Conservation (phyloP, 2,797 vertebrate species). For the Hybognathus amarus region DNA sequence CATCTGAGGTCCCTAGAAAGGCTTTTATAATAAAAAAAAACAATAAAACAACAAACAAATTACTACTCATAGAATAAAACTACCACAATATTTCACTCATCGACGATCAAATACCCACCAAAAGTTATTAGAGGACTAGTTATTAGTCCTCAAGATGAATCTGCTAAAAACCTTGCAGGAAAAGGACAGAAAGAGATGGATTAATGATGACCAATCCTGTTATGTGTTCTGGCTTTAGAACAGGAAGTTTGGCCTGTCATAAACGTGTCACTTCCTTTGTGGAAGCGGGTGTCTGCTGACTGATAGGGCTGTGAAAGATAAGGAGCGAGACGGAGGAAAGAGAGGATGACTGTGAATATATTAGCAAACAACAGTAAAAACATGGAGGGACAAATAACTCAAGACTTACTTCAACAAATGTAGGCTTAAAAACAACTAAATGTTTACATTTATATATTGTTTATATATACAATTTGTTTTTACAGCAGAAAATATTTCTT, state of each 20-base stretch:
- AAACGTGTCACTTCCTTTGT: constrained; percentile 7
- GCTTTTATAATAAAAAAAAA: too few relatives aligned
- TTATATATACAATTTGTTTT: not conserved
- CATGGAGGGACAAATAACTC: not conserved
- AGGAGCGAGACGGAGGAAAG: not conserved
- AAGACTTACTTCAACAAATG: not conserved
- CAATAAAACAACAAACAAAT: too few relatives aligned
- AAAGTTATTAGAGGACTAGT: too few relatives aligned
- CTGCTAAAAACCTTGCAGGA: constrained; percentile 32
- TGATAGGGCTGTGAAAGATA: constrained; percentile 25
- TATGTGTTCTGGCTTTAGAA: not conserved
- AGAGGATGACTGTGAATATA: not conserved
- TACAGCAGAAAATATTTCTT: not conserved
- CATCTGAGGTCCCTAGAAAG: too few relatives aligned
- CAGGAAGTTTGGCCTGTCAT: not conserved
- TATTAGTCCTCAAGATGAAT: not conserved
- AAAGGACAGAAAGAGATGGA: not conserved
- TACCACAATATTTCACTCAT: too few relatives aligned
- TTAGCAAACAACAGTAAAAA: not conserved
- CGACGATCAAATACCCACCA: too few relatives aligned
- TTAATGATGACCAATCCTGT: not conserved
- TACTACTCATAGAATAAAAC: too few relatives aligned
- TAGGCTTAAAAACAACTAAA: not conserved
- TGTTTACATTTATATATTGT: not conserved
- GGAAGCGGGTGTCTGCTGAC: constrained; percentile 37